Percentiles rank a stretch among this genome's conserved stretches.
phyloP scores from a whole-genome alignment of 2,797 vertebrate species.

The Hephaestus fuliginosus region DNA sequence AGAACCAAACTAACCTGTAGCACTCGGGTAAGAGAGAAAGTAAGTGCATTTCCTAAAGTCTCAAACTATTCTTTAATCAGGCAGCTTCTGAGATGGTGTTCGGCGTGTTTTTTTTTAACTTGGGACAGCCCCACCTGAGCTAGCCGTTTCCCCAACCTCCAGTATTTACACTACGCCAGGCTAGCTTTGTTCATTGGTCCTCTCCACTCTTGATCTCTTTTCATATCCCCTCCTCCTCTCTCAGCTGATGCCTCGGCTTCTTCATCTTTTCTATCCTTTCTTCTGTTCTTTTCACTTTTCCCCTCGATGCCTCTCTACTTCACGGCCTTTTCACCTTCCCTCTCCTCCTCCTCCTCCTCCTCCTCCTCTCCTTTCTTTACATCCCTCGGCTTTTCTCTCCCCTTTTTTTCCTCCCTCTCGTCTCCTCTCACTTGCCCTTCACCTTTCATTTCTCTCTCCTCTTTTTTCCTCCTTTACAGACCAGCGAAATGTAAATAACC shows the following conservation, averaged over 20 bases:
- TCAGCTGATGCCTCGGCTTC: slow-evolving; percentile 1
- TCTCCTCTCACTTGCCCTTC: not conserved
- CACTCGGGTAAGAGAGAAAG: not conserved
- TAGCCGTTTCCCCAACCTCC: not conserved
- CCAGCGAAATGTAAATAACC: slow-evolving; percentile 51
- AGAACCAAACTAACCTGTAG: not conserved
- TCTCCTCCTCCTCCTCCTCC: not conserved
- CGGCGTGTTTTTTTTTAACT: too few relatives aligned
- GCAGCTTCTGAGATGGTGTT: too few relatives aligned
- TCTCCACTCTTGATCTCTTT: not conserved
- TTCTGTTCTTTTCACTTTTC: not conserved
- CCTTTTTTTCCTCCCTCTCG: too few relatives aligned
- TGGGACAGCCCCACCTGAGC: not conserved
- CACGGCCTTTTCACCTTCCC: slow-evolving; percentile 31
- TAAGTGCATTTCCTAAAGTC: not conserved
- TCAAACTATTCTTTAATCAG: not conserved
- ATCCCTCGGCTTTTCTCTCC: not conserved
- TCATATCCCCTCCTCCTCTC: not conserved
- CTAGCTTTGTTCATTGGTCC: slow-evolving; percentile 11
- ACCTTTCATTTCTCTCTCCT: slow-evolving; percentile 10
- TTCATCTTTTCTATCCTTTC: not conserved
- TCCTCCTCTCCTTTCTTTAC: not conserved
- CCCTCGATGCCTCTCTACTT: slow-evolving; percentile 8
- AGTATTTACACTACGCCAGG: not conserved
- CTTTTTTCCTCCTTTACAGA: slow-evolving; percentile 28